Evolutionary conservation across 2,113 vertebrate species (phyloP).

Genomic region (Eulacestoma nigropectus): DNA sequence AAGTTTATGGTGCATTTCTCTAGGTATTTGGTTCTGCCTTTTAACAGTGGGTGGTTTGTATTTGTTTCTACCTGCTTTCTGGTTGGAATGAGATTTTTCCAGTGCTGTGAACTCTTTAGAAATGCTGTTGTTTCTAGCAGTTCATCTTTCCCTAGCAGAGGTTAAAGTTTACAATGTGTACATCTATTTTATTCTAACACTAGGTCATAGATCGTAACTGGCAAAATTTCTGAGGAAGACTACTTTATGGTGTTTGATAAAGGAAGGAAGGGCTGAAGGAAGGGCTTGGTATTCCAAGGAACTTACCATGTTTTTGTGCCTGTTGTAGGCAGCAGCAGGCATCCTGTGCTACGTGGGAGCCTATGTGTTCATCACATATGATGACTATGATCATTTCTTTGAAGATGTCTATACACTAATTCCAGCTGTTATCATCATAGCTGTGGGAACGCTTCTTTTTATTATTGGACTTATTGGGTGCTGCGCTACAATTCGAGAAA

Average conservation of each 20-base stretch:
- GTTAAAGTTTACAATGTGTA: background rate
- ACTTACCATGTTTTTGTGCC: background rate
- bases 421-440: slow-evolving; percentile 92
- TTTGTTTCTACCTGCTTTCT: background rate
- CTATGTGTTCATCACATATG: slow-evolving; percentile 97
- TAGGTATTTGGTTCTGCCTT: background rate
- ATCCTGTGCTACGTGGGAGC: slow-evolving; percentile 98
- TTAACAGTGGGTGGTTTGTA: background rate
- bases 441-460: slow-evolving; percentile 91
- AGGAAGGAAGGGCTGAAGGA: too few relatives aligned
- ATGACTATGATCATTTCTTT: slow-evolving; percentile 97
- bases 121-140: background rate
- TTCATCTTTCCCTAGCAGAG: background rate
- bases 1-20: background rate
- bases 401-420: slow-evolving; percentile 94
- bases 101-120: background rate
- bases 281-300: background rate
- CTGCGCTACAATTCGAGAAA: slow-evolving; percentile 94
- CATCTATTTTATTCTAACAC: background rate
- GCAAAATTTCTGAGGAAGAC: background rate
- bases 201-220: background rate
- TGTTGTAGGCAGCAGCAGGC: slow-evolving; percentile 87
- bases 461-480: slow-evolving; percentile 94
- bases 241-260: background rate
- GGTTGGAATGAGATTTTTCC: background rate